Base-by-base conservation (phyloP, 2,113 vertebrate genomes). In the Salvelinus namaycush region DNA sequence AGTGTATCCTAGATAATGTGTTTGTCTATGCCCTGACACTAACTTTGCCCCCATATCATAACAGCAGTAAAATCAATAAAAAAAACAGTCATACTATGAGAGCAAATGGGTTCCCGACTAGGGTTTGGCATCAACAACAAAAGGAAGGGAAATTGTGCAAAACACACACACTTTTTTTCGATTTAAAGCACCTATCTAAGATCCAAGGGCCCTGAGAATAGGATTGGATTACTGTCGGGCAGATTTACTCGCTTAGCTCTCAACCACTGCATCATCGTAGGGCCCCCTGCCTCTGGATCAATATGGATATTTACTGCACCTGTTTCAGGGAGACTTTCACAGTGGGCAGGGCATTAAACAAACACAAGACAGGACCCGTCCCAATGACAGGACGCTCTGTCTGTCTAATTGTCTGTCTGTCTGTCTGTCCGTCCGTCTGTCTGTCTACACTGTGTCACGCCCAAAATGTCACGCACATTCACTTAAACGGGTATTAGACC, bases 111-210 rank as follows among this genome's bases (percentile, higher is more conserved):
- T 44, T 44, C 9, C 39, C 8, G 39, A 44, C 39, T 11, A 44
- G 39, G 9, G 2, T 44, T 44, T 11, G 39, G 39, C 39, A 39
- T 39, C 39, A 48, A 70, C 68, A 70, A 76, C 72, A 76, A 13
- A 54, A 67, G 73, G 54, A 73, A 70, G 80, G 76, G 84, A 85
- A 87, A 88, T 89, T 88, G 87, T 91, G 89, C 86, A 89, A 44
- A 71, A 68, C 73, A 26, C 29, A 74, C 81, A 86, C 81, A 84
- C 84, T 90, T 88, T 86, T 90, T 87, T 92, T 93, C 92, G 90
- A 93, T 94, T 94, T 92, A 93, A 94, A 92, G 92, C 88, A 92
- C 93, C 93, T 93, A 93, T 94, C 93, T 93, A 86, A 91, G 87
- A 93, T 91, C 91, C 91, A 87, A 87, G 88, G 92, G 91, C 91